Evolutionary conservation across 2,113 vertebrate species (phyloP), one percentile per base, ranked within the genome.

Genomic region (Rhabdomys dilectus): DNA sequence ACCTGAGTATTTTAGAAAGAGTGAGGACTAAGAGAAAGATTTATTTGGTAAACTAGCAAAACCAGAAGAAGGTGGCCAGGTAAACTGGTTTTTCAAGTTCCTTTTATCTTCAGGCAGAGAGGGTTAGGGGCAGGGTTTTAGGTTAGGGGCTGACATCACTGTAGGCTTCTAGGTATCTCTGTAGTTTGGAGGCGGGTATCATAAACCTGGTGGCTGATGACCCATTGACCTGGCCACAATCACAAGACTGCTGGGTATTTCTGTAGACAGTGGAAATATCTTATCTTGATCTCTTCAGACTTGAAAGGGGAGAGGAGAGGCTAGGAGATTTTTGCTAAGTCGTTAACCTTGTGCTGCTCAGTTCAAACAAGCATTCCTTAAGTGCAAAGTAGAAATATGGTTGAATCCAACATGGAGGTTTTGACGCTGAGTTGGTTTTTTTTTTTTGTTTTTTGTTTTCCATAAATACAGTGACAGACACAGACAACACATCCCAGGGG

Each of bases 211-310:
- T 76, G 42, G 48, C 42, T 6, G 21, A 17, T n/a, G 58, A 48
- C 45, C 80, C 22, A 2, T n/a, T 62, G 68, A 85, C 81, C 29
- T 48, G 91, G 31, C 56, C 19, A 19, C n/a, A 64, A 36, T 85
- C 58, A 76, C 72, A 53, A 77, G 72, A 26, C 73, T 48, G 77
- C 62, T 66, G 45, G 36, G 66, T 56, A 36, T 81, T 19, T 73
- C 26, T 66, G 70, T 64, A n/a, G 34, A 42, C 51, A 29, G 21
- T 42, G 36, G 76, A 39, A 87, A 64, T 86, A 77, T 51, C 45
- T 87, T 86, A 86, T 31, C 45, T 93, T 87, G 72, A 51, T 66
- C 45, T 87, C 82, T 66, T 86, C 72, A 66, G 91, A 48, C 72
- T 66, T 77, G 34, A 66, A 66, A 21, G 8, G 58, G 81, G 42